Conservation (phyloP, 2,797 vertebrate genomes). For the Chaunax sp. region DNA sequence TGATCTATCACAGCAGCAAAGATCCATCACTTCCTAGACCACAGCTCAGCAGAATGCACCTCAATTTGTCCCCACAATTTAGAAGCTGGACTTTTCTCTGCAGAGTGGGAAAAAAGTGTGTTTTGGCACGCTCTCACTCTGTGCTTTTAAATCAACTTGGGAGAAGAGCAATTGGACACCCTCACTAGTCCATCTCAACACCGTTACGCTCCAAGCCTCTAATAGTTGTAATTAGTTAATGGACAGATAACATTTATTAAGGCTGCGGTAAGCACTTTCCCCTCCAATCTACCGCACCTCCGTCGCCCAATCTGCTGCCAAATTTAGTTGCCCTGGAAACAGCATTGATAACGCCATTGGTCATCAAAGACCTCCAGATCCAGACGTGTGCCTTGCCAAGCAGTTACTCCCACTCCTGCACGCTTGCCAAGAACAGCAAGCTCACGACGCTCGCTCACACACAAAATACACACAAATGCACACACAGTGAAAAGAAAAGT, state of each 20-base stretch:
- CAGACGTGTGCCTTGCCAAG: constrained; percentile 76
- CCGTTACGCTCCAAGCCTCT: constrained; percentile 73
- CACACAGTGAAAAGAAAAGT: constrained; percentile 44
- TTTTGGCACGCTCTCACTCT: constrained; percentile 70
- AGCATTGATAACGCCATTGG: constrained; percentile 69
- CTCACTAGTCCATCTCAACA: constrained; percentile 58
- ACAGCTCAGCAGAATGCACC: constrained; percentile 63
- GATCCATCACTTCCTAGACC: constrained; percentile 54
- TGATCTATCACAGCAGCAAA: constrained; percentile 59
- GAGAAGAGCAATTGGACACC: constrained; percentile 53
- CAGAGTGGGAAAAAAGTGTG: constrained; percentile 34
- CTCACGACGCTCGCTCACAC: constrained; percentile 36
- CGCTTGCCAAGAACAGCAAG: constrained; percentile 63
- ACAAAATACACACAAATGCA: constrained; percentile 20
- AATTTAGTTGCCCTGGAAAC: constrained; percentile 73
- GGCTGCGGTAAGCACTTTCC: constrained; percentile 79
- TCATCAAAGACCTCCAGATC: constrained; percentile 66
- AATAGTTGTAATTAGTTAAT: constrained; percentile 89
- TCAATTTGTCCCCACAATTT: constrained; percentile 65
- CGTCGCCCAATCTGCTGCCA: constrained; percentile 60
- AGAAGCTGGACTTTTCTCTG: constrained; percentile 58
- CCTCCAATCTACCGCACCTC: constrained; percentile 57
- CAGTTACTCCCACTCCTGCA: constrained; percentile 68
- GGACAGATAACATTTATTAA: constrained; percentile 86
- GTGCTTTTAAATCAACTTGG: constrained; percentile 83